Conservation (phyloP, 2,888 invertebrate genomes). For the Stenichneumon culpator region DNA sequence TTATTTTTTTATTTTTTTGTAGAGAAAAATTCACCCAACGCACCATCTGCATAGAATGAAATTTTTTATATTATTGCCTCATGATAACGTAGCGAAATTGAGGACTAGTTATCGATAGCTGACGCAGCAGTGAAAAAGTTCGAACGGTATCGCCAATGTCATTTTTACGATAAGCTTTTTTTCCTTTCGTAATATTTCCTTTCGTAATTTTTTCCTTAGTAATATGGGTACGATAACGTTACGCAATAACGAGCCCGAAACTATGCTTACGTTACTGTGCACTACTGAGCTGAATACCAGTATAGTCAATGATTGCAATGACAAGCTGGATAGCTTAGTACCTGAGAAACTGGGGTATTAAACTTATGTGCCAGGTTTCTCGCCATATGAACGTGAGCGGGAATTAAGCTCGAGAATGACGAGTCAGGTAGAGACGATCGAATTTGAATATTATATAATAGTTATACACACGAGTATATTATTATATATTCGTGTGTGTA, state of each 20-base stretch:
- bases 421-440: not conserved
- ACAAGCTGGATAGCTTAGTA: not conserved
- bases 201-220: too few relatives aligned
- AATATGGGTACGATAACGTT: not conserved
- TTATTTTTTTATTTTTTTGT: not conserved
- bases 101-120: not conserved
- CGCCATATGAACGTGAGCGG: too few relatives aligned
- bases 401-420: too few relatives aligned
- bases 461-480: too few relatives aligned
- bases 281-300: not conserved
- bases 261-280: conserved; percentile 17
- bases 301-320: not conserved
- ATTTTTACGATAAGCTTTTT: not conserved
- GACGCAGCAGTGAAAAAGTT: not conserved
- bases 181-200: too few relatives aligned
- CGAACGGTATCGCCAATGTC: not conserved
- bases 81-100: not conserved
- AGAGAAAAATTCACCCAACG: not conserved
- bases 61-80: not conserved
- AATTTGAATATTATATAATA: too few relatives aligned
- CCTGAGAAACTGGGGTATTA: too few relatives aligned
- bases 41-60: not conserved
- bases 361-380: too few relatives aligned
- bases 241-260: conserved; percentile 5
- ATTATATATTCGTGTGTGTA: not conserved